phyloP scores from a whole-genome alignment of 2,888 invertebrate species.

The Oligia latruncula region DNA sequence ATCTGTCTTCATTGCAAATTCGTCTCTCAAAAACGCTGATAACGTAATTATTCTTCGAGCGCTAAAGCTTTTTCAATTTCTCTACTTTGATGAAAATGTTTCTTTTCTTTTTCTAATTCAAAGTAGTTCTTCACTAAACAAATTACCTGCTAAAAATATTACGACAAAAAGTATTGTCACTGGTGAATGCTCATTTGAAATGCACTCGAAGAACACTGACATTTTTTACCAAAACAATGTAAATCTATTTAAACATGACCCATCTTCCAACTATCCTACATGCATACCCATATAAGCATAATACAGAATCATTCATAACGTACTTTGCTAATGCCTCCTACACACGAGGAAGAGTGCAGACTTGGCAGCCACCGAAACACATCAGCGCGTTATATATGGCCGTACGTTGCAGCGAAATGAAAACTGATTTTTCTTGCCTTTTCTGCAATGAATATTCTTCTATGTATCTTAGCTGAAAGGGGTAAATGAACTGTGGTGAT shows the following conservation, averaged over 20 bases:
- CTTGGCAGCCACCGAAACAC: conserved; percentile 55
- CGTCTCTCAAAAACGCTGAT: not conserved
- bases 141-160: not conserved
- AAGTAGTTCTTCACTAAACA: no score
- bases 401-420: conserved; percentile 45
- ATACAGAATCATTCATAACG: conserved; percentile 54
- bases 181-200: not conserved
- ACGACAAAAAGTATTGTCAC: not conserved
- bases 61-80: not conserved
- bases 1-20: no score
- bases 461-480: conserved; percentile 40
- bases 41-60: not conserved
- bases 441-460: conserved; percentile 49
- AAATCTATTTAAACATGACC: not conserved
- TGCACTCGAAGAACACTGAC: not conserved
- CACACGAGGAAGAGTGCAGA: conserved; percentile 37
- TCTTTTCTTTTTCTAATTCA: not conserved
- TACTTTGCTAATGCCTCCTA: conserved; percentile 56
- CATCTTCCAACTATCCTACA: not conserved
- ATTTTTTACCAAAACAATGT: not conserved
- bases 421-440: conserved; percentile 54
- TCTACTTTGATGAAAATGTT: not conserved
- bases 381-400: conserved; percentile 46
- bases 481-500: conserved; percentile 51
- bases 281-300: not conserved